Evolutionary conservation across 2,113 vertebrate species (phyloP).

Genomic region (Nycticryphes semicollaris): DNA sequence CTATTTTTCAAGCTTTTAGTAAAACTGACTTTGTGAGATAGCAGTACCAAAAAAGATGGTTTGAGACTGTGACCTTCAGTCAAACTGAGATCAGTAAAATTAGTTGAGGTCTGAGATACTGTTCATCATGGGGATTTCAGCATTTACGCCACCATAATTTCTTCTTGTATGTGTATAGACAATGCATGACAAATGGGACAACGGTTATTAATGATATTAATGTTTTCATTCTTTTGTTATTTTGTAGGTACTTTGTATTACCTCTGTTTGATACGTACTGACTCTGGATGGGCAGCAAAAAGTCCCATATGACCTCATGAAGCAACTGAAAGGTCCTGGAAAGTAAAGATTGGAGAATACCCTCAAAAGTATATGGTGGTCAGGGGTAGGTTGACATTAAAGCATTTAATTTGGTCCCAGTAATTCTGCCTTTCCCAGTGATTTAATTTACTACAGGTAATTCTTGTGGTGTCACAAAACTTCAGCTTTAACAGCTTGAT

Average conservation of each 20-base stretch:
- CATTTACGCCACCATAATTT: background rate
- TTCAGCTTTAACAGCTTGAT: background rate
- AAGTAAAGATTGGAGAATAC: background rate
- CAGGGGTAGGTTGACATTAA: background rate
- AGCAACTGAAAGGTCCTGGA: background rate
- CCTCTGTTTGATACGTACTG: background rate
- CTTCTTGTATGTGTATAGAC: background rate
- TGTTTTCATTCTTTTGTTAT: background rate
- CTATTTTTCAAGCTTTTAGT: background rate
- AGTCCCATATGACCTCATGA: fast-evolving
- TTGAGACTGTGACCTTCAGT: background rate
- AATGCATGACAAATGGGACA: background rate
- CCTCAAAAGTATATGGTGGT: background rate
- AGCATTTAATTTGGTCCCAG: background rate
- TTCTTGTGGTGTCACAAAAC: background rate
- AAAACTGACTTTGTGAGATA: background rate
- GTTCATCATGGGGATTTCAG: background rate
- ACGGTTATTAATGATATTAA: background rate
- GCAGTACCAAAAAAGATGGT: background rate
- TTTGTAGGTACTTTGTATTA: background rate
- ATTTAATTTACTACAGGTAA: background rate
- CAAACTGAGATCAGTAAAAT: background rate
- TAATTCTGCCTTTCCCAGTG: background rate
- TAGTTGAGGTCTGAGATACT: background rate
- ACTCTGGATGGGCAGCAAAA: background rate